phyloP scores from a whole-genome alignment of 2,113 vertebrate species.

The Melanostigma gelatinosum region DNA sequence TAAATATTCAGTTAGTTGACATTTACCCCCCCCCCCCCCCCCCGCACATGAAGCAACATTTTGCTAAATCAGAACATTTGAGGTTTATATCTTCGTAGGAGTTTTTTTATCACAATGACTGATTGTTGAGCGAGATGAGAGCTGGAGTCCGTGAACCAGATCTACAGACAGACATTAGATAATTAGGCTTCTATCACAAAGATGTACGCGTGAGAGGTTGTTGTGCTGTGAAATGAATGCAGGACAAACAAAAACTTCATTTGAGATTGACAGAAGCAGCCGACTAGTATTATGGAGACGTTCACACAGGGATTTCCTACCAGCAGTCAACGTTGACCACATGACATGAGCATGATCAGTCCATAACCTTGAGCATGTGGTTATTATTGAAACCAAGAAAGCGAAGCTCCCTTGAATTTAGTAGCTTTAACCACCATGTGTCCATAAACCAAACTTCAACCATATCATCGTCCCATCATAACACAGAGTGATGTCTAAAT shows the following conservation, averaged over 20 bases:
- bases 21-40: neutral
- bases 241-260: neutral
- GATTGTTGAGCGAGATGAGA: constrained; percentile 5
- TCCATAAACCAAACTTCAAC: no score
- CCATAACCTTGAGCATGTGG: no score
- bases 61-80: constrained; percentile 11
- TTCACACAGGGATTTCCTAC: no score
- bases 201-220: constrained; percentile 2
- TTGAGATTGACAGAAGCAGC: no score
- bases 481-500: no score
- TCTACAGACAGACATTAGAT: constrained; percentile 14
- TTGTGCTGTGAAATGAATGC: neutral
- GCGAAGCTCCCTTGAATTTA: no score
- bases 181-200: constrained; percentile 4
- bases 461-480: no score
- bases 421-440: no score
- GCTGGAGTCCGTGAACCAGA: constrained; percentile 2
- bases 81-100: neutral
- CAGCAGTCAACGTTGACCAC: no score
- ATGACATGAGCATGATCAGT: no score
- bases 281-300: no score
- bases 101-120: constrained; percentile 16
- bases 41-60: neutral
- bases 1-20: neutral
- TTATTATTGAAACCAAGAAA: no score